Evolutionary conservation across 1,140 invertebrate genomes (phyloP).

Genomic region (Caenorhabditis remanei): DNA sequence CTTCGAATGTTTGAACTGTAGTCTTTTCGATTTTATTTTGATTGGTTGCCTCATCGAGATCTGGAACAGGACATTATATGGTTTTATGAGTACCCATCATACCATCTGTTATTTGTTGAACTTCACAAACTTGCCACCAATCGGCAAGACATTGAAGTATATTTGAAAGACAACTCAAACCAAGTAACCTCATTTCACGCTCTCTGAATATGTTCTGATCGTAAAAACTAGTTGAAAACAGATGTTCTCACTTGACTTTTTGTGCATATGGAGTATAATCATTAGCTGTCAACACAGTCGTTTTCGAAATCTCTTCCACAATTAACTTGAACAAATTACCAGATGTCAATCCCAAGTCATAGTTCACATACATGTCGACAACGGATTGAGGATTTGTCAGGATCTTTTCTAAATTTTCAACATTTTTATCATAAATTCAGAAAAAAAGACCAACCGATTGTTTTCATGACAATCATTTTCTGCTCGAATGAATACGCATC

Average conservation of each 20-base stretch:
- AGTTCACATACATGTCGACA: constrained; percentile 99
- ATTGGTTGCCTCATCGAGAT: too few species aligned
- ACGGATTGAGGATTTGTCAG: constrained; percentile 97
- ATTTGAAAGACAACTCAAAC: constrained; percentile 94
- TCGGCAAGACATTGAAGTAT: constrained; percentile 99
- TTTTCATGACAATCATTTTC: constrained; percentile 99
- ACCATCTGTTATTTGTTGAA: neutral
- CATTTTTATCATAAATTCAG: neutral
- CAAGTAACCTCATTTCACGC: constrained; percentile 92
- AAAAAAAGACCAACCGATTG: constrained; percentile 80
- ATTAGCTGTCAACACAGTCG: constrained; percentile 81
- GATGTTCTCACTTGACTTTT: constrained; percentile 77
- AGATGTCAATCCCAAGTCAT: constrained; percentile 97
- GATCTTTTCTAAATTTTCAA: constrained; percentile 83
- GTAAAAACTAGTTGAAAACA: too few species aligned
- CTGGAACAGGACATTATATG: too few species aligned
- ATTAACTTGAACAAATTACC: constrained; percentile 97
- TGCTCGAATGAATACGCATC: constrained; percentile 94
- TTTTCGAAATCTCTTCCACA: constrained; percentile 92
- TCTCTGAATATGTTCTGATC: constrained; percentile 79
- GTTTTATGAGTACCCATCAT: neutral
- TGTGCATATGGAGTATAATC: constrained; percentile 57
- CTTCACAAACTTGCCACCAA: constrained; percentile 97
- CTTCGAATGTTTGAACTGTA: constrained; percentile 83
- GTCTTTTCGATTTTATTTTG: neutral